Base-by-base conservation (phyloP, 2,888 invertebrate species). In the Tipula unca region DNA sequence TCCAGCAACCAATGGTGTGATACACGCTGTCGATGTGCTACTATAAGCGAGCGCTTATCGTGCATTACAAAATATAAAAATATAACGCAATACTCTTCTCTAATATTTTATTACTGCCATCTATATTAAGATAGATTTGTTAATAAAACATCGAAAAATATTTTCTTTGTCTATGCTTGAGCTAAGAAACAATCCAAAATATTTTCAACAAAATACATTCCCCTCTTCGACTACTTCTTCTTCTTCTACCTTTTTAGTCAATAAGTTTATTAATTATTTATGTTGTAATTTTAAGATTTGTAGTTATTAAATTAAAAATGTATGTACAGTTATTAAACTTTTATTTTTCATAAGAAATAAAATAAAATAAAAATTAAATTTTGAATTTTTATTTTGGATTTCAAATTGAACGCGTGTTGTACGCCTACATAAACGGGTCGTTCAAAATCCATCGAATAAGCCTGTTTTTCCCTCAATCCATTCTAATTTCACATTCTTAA, bases 1-100 rank as follows among this genome's bases (percentile, higher is more conserved):
- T 88, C 96, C 97, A 85, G 94, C 96, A 85, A 96, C 96, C 85
- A 97, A 97, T 90, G 96, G 97, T 88, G 96, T 97, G 86, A 94
- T 97, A 88, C 96, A 97, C 90, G 96, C 96, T 10, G 92, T 96
- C 87, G 96, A 97, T 88, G 29, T 85, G n/a, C 32, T 85, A 54
- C 29, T 85, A 29, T 85, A 85, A 32, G 32, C 20, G 69, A 2
- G n/a, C 10, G 13, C 25, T 1, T 48, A n/a, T 48, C 20, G 32
- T 6, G 32, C 32, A 32, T 32, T 6, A 32, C 32, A 32, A 32
- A 32, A 32, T 32, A 32, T 32, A 32, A 32, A 32, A 32, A 32
- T 32, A 6, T 32, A 32, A 32, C 32, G 32, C 32, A 32, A 32
- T 32, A 54, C 25, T 69, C 69, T 69, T 20, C 25, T 69, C 13